Percentiles rank a stretch among this genome's conserved stretches.
Evolutionary conservation across 2,113 vertebrate genomes (phyloP).

Genomic region (Carassius gibelio): DNA sequence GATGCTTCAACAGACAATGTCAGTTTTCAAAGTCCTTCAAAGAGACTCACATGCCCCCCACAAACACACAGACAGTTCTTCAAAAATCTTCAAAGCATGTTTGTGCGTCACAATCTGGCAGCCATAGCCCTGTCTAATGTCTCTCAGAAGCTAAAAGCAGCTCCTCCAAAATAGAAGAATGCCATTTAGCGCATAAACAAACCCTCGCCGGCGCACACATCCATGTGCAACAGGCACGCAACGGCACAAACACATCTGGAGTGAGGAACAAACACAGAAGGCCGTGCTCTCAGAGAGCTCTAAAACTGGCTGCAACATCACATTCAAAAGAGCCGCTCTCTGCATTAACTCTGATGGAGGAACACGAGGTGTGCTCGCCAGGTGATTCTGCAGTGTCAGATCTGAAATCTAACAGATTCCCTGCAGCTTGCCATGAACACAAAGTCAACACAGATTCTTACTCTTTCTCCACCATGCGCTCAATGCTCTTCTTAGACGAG

Average conservation of each 20-base stretch:
- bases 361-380: background rate
- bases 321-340: background rate
- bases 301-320: background rate
- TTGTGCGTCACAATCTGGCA: constrained; percentile 70
- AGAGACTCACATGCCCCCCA: constrained; percentile 11
- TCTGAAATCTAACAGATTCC: background rate
- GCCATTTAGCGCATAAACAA: background rate
- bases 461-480: constrained; percentile 98
- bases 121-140: constrained; percentile 66
- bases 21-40: constrained; percentile 36
- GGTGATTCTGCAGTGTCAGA: background rate
- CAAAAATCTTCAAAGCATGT: constrained; percentile 70
- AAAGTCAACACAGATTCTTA: constrained; percentile 70
- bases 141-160: constrained; percentile 66
- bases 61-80: constrained; percentile 52
- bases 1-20: constrained; percentile 40
- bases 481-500: constrained; percentile 84
- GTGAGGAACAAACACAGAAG: constrained; percentile 1
- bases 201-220: constrained; percentile 22
- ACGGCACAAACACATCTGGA: constrained; percentile 34
- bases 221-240: constrained; percentile 15
- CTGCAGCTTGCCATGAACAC: background rate
- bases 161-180: constrained; percentile 57
- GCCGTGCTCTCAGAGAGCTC: background rate
- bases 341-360: background rate